Conservation (phyloP, 64 coral and sea anemone genomes). For the Montipora capricornis region DNA sequence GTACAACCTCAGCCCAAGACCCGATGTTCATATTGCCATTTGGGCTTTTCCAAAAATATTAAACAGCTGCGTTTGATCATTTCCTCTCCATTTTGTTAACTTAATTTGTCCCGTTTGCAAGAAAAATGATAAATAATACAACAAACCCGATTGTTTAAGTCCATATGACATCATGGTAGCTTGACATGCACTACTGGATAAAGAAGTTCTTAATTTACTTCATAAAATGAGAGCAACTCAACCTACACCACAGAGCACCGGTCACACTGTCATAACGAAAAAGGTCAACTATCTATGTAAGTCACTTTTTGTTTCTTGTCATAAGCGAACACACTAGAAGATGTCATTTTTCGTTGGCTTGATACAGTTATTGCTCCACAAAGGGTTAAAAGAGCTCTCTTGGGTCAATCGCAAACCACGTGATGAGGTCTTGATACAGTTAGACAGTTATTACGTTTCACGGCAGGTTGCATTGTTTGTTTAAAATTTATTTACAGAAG, state of each 20-base stretch:
- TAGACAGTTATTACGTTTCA: background rate
- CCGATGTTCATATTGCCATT: background rate
- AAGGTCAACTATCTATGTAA: too few species aligned
- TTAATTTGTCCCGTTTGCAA: background rate
- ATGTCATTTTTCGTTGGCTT: too few species aligned
- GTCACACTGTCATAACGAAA: background rate
- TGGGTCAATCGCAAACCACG: background rate
- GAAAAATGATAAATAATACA: conserved; percentile 19
- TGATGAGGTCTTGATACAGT: background rate
- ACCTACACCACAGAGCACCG: background rate
- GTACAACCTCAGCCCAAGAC: background rate
- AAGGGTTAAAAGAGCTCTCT: too few species aligned
- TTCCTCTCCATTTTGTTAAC: background rate
- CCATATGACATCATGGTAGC: conserved; percentile 23
- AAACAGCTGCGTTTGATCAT: background rate
- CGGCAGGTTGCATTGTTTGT: conserved; percentile 8
- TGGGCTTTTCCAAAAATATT: background rate
- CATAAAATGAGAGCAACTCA: background rate
- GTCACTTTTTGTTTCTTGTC: too few species aligned
- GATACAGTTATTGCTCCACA: too few species aligned
- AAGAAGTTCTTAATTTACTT: background rate
- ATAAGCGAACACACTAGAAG: background rate
- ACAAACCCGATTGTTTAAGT: conserved; percentile 9
- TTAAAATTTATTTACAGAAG: background rate
- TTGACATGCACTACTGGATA: conserved; percentile 5